Conservation (phyloP, 2,113 vertebrate genomes). For the Desmodus rotundus region DNA sequence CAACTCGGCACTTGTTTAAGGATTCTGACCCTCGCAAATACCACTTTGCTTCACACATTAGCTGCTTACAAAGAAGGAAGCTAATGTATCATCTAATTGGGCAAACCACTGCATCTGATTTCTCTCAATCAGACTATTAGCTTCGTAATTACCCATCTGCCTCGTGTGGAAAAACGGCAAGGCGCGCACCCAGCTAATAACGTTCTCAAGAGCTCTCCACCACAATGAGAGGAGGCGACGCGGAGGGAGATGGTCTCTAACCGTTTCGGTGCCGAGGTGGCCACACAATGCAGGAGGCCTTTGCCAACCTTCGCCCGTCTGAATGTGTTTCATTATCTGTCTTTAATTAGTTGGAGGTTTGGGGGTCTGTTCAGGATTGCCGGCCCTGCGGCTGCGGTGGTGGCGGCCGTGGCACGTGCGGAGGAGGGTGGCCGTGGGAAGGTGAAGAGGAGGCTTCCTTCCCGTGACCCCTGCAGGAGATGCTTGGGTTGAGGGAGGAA, state of each 20-base stretch:
- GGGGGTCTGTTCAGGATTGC: slow-evolving; percentile 75
- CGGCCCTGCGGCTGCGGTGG: background rate
- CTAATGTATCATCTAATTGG: slow-evolving; percentile 99
- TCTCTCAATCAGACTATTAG: slow-evolving; percentile 99
- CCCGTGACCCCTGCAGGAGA: background rate
- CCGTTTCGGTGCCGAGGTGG: slow-evolving; percentile 90
- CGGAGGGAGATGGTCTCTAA: slow-evolving; percentile 92
- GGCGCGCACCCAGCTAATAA: slow-evolving; percentile 99
- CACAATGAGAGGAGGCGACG: slow-evolving; percentile 95
- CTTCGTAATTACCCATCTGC: slow-evolving; percentile 99
- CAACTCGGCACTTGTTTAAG: slow-evolving; percentile 95
- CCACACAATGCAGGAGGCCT: slow-evolving; percentile 82
- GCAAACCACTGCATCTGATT: slow-evolving; percentile 99
- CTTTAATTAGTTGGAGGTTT: slow-evolving; percentile 83
- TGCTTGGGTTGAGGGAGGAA: background rate
- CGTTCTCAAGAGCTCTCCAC: slow-evolving; percentile 99
- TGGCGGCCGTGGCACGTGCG: accelerated
- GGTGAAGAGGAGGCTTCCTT: background rate
- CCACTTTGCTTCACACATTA: slow-evolving; percentile 99
- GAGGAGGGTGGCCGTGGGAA: background rate
- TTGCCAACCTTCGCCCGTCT: slow-evolving; percentile 79
- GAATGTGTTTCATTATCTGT: slow-evolving; percentile 82
- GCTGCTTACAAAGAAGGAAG: slow-evolving; percentile 99
- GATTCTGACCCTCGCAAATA: slow-evolving; percentile 99
- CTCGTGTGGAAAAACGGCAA: slow-evolving; percentile 96